A percentile compares a stretch with the other conserved stretches of the same genome.
Conservation (phyloP, 53 echinoderm and acorn worm genomes). For the Temnopleurus reevesii region DNA sequence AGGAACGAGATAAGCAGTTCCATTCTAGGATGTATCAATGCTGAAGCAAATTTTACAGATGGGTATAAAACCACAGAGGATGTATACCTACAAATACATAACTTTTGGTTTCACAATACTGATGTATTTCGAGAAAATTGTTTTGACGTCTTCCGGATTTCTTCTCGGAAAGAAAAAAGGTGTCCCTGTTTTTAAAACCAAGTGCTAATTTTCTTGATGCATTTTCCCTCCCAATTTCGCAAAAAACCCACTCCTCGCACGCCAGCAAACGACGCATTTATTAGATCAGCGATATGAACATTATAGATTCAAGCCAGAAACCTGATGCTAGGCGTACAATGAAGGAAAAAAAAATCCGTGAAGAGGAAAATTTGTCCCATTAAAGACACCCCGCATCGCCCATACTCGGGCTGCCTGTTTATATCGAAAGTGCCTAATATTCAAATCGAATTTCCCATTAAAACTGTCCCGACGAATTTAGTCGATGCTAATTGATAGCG, state of each 20-base stretch:
- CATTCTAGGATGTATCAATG: no score
- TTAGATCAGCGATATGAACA: conserved; percentile 47
- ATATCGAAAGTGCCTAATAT: conserved; percentile 56
- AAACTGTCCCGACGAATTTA: conserved; percentile 36
- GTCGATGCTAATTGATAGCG: conserved; percentile 51
- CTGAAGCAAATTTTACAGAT: no score
- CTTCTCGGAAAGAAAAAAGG: neutral
- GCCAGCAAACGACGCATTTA: neutral
- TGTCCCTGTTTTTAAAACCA: neutral
- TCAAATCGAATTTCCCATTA: conserved; percentile 60
- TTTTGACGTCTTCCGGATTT: neutral
- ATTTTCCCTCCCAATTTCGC: conserved; percentile 9
- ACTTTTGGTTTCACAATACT: neutral
- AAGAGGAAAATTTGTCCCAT: conserved; percentile 9
- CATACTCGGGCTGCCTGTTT: conserved; percentile 31
- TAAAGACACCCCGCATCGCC: neutral
- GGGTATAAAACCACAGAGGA: neutral
- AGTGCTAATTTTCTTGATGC: conserved; percentile 34
- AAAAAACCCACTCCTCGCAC: neutral
- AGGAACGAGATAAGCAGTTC: no score
- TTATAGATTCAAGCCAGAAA: conserved; percentile 24
- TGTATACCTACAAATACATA: neutral
- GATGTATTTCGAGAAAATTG: neutral
- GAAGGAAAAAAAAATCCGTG: neutral
- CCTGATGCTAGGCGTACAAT: conserved; percentile 3